Conservation (phyloP, 2,888 invertebrate species). For the Calliphora vomitoria region DNA sequence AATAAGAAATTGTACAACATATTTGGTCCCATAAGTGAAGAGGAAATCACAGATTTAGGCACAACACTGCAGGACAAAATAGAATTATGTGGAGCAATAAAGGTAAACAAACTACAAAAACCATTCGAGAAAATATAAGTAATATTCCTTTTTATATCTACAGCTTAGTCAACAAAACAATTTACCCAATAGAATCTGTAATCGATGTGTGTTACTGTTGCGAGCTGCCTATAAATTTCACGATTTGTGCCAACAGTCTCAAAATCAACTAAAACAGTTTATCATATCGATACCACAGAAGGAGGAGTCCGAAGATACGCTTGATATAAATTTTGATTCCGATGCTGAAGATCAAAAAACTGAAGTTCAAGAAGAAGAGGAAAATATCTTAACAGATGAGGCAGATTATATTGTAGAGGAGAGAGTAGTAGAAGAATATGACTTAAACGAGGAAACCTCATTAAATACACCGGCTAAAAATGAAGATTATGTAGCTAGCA, state of each 20-base stretch:
- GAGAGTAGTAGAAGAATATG: slow-evolving; percentile 3
- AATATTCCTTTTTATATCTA: not conserved
- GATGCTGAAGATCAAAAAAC: slow-evolving; percentile 42
- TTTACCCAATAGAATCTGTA: slow-evolving; percentile 79
- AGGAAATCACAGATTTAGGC: slow-evolving; percentile 55
- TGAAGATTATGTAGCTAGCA: not conserved
- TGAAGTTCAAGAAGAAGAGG: slow-evolving; percentile 25
- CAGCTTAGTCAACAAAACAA: slow-evolving; percentile 76
- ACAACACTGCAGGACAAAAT: slow-evolving; percentile 79
- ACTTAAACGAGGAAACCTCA: not conserved
- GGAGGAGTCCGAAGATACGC: slow-evolving; percentile 43
- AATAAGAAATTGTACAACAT: slow-evolving; percentile 80
- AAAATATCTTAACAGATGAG: not conserved
- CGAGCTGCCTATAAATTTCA: slow-evolving; percentile 82
- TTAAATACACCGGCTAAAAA: not conserved
- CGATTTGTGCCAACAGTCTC: slow-evolving; percentile 82
- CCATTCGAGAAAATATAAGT: not conserved
- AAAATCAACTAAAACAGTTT: slow-evolving; percentile 81
- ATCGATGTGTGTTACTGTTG: slow-evolving; percentile 81
- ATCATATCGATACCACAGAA: slow-evolving; percentile 70
- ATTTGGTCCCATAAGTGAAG: slow-evolving; percentile 76
- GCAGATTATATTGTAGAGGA: slow-evolving; percentile 43
- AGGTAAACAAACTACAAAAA: slow-evolving; percentile 74
- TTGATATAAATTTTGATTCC: slow-evolving; percentile 32
- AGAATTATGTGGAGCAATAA: slow-evolving; percentile 80